phyloP scores from a whole-genome alignment of 2,888 invertebrate species.

The Heliothis peltigera region DNA sequence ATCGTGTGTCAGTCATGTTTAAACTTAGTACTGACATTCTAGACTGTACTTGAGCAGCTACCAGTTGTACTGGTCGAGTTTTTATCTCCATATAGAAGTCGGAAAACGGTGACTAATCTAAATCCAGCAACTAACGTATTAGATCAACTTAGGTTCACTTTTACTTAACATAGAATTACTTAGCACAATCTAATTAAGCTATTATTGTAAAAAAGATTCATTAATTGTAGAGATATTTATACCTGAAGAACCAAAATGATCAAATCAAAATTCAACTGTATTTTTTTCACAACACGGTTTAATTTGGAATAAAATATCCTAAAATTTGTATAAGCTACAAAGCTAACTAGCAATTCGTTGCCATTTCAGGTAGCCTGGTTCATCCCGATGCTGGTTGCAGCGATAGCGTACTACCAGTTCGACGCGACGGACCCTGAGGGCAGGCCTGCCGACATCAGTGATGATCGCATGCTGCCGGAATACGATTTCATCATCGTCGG shows the following conservation, averaged over 20 bases:
- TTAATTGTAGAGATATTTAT: too few species aligned
- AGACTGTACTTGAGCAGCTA: not conserved
- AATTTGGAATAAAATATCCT: too few species aligned
- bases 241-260: not conserved
- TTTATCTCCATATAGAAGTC: constrained; percentile 7
- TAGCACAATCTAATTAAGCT: too few species aligned
- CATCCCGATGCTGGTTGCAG: constrained; percentile 95
- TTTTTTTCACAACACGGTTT: too few species aligned
- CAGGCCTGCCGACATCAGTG: constrained; percentile 92
- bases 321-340: too few species aligned
- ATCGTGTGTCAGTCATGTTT: not conserved
- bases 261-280: not conserved
- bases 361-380: constrained; percentile 92
- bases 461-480: constrained; percentile 91
- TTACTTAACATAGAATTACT: too few species aligned
- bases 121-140: not conserved
- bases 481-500: constrained; percentile 97
- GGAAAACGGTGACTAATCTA: constrained; percentile 13
- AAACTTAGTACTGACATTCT: not conserved
- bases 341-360: not conserved
- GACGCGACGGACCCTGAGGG: constrained; percentile 96
- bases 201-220: too few species aligned
- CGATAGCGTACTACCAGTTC: constrained; percentile 96
- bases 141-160: not conserved
- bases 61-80: not conserved